phyloP scores from a whole-genome alignment of 64 coral and sea anemone genomes.

The Montipora sp. region DNA sequence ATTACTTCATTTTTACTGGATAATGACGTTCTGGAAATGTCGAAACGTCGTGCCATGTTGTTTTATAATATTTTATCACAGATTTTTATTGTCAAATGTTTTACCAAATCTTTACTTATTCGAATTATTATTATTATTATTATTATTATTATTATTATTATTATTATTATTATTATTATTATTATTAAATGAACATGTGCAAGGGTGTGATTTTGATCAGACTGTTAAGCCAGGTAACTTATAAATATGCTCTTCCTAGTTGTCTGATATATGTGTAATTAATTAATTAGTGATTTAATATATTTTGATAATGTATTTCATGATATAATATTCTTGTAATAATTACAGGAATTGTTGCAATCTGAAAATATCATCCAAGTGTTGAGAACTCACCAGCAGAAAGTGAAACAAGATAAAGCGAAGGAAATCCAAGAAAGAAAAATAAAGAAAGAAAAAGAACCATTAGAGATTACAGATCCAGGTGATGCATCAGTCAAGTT shows the following conservation, averaged over 20 bases:
- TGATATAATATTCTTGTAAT: background rate
- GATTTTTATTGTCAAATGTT: too few species aligned
- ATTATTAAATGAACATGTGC: too few species aligned
- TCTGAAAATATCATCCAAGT: conserved; percentile 82
- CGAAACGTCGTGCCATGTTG: too few species aligned
- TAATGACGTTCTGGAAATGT: too few species aligned
- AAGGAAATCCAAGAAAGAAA: conserved; percentile 83
- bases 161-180: too few species aligned
- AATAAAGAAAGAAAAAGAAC: conserved; percentile 28
- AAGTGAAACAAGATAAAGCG: conserved; percentile 70
- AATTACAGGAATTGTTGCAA: conserved; percentile 76
- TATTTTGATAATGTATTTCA: too few species aligned
- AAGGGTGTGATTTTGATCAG: background rate
- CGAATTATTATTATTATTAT: too few species aligned
- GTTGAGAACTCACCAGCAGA: conserved; percentile 80
- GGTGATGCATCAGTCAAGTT: background rate
- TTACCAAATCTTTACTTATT: too few species aligned
- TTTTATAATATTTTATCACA: too few species aligned
- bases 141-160: too few species aligned
- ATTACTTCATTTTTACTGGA: too few species aligned
- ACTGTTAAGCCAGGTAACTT: background rate
- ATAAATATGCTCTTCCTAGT: background rate
- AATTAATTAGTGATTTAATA: too few species aligned
- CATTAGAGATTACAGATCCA: background rate
- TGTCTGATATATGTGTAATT: background rate